Percentiles rank a stretch among this genome's conserved stretches.
Evolutionary conservation across 2,888 invertebrate species (phyloP).

Genomic region (Punctoribates punctum): DNA sequence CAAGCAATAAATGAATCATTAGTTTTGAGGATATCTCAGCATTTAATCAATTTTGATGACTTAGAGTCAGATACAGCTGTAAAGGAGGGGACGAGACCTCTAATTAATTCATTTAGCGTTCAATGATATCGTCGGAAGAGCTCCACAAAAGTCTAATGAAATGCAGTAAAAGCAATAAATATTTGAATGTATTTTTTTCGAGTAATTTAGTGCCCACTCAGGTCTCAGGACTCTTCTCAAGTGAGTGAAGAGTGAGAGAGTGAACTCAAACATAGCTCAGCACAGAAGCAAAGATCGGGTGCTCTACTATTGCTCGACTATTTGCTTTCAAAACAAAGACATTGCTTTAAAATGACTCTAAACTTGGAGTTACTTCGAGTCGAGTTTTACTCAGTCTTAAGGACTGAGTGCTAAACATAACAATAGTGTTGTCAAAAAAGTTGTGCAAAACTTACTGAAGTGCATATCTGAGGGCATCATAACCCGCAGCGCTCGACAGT

Average conservation of each 20-base stretch:
- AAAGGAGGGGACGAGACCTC: background rate
- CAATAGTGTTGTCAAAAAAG: background rate
- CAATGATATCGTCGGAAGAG: constrained; percentile 5
- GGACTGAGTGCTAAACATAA: background rate
- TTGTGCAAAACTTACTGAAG: constrained; percentile 28
- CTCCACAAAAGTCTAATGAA: background rate
- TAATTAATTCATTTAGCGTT: constrained; percentile 21
- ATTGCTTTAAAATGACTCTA: background rate
- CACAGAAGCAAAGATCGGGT: background rate
- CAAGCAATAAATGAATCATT: constrained; percentile 9
- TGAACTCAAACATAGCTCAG: background rate
- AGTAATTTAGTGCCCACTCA: constrained; percentile 23
- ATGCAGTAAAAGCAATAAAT: constrained; percentile 3
- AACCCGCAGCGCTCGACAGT: background rate
- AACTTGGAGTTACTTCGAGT: background rate
- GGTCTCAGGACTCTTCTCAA: too few species aligned
- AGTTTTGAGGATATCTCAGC: background rate
- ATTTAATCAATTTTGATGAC: constrained; percentile 1
- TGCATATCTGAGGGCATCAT: constrained; percentile 36
- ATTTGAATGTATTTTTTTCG: constrained; percentile 2
- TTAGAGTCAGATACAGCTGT: background rate
- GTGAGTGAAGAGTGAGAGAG: background rate
- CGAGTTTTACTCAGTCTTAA: background rate
- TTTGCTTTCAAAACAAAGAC: constrained; percentile 20
- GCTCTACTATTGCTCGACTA: background rate